Evolutionary conservation across 2,888 invertebrate species (phyloP), one percentile per base, ranked within the genome.

Genomic region (Erebia aethiops): DNA sequence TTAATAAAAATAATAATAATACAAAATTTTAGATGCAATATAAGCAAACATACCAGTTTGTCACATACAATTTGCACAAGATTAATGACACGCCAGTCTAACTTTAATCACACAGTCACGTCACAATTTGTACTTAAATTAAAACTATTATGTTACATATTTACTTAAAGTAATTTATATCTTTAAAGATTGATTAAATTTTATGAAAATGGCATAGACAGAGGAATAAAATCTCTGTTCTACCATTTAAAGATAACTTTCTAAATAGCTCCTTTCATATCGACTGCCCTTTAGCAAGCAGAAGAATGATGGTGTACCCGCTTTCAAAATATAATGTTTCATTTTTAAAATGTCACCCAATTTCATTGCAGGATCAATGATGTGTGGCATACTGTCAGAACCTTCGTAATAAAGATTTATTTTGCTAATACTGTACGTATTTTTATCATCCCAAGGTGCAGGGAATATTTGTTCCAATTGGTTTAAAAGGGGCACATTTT

Each of bases 321-420:
- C 94, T 79, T 93, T 94, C 21, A 96, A 84, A 64, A 95, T 87
- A 82, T 94, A 95, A 94, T 94, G 94, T 79, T 95, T 92, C 66
- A 92, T 87, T 72, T 91, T 86, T 52, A 97, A 82, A 75, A 96
- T 91, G 69, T 95, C 94, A 1, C 89, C 87, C 3, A 98, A 89
- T 1, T 95, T 94, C 76, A 92, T 92, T 0, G 87, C 83, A 0
- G 94, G 79, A 78, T 95, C 86, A 2, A 97, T 90, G 74, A 94
- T 88, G 80, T 95, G 94, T 0, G 96, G 90, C 81, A 92, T 94
- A 74, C 94, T 94, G 75, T 95, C 93, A 68, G 91, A 88, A 67
- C 96, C 96, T 87, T 97, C 97, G 82, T 95, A 97, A 82, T 97
- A 98, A 1, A 98, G 92, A 84, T 95, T 94, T 1, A 98, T 82